A percentile compares a stretch with the other conserved stretches of the same genome.
Conservation (phyloP, 2,797 vertebrate genomes). For the Eulemur mongoz region DNA sequence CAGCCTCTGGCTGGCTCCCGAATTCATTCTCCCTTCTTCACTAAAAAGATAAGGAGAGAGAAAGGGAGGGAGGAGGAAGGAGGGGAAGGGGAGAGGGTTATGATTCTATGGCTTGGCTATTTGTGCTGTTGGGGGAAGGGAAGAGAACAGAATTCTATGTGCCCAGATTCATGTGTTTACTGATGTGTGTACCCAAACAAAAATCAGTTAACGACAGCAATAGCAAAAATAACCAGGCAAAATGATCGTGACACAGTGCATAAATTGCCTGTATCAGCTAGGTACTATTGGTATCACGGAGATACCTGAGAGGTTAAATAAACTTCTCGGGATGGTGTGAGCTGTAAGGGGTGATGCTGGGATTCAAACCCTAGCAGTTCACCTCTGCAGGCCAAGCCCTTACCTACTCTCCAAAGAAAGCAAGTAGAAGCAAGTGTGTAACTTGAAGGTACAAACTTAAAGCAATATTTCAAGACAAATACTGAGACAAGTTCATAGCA, state of each 20-base stretch:
- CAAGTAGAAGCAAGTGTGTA: neutral
- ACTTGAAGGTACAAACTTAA: neutral
- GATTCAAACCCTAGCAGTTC: neutral
- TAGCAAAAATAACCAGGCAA: neutral
- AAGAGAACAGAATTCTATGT: neutral
- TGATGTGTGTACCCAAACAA: neutral
- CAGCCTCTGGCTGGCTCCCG: neutral
- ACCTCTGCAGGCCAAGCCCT: too few species aligned
- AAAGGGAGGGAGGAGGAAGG: neutral
- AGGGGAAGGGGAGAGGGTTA: neutral
- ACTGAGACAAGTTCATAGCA: neutral
- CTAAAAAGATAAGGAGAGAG: neutral
- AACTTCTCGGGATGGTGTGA: neutral
- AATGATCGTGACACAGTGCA: neutral
- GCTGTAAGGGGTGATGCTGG: neutral
- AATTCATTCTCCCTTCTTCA: neutral
- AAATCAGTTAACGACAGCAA: neutral
- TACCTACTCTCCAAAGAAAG: neutral
- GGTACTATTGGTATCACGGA: neutral
- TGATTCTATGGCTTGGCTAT: neutral
- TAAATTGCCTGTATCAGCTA: neutral
- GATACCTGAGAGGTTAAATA: neutral
- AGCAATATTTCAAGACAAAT: neutral
- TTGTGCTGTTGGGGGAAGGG: neutral
- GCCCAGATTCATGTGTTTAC: neutral